A percentile compares a stretch with the other conserved stretches of the same genome.
Conservation (phyloP, 2,888 invertebrate genomes). For the Leucoma salicis region DNA sequence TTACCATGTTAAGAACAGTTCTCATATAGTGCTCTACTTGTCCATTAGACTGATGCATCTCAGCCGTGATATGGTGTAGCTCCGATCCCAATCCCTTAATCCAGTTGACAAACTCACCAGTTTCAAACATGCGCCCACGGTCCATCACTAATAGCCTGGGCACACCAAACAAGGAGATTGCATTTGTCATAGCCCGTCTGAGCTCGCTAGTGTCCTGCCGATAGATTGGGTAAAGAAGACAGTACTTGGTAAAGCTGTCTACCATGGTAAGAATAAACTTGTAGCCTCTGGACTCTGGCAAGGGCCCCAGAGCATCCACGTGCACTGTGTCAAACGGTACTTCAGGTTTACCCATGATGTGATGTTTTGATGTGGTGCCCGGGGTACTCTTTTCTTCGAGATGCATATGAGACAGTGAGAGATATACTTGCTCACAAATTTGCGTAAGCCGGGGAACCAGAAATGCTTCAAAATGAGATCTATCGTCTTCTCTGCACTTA, state of each 20-base stretch:
- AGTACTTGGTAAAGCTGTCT: slow-evolving; percentile 13
- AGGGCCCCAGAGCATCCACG: slow-evolving; percentile 2
- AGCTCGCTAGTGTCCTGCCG: slow-evolving; percentile 27
- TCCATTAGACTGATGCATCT: slow-evolving; percentile 28
- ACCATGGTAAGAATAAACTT: slow-evolving; percentile 10
- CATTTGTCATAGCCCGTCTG: slow-evolving; percentile 8
- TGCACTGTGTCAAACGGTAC: slow-evolving; percentile 21
- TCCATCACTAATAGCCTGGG: slow-evolving; percentile 23
- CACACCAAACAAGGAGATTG: slow-evolving; percentile 23
- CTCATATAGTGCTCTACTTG: too few species aligned
- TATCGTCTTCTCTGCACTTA: slow-evolving; percentile 11
- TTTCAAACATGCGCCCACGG: slow-evolving; percentile 15
- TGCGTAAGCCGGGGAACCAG: slow-evolving; percentile 15
- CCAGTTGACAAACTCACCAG: slow-evolving; percentile 12
- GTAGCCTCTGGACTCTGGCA: not conserved
- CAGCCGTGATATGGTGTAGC: slow-evolving; percentile 20
- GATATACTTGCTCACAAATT: slow-evolving; percentile 9
- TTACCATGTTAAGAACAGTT: slow-evolving; percentile 21
- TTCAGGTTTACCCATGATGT: slow-evolving; percentile 3
- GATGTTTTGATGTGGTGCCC: slow-evolving; percentile 2
- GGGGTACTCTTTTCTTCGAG: slow-evolving; percentile 13
- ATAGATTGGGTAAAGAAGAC: slow-evolving; percentile 8
- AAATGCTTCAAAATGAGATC: slow-evolving; percentile 13
- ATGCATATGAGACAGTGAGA: slow-evolving; percentile 14
- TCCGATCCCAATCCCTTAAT: slow-evolving; percentile 3